phyloP scores from a whole-genome alignment of 2,797 vertebrate genomes.

The Chiloscyllium punctatum region DNA sequence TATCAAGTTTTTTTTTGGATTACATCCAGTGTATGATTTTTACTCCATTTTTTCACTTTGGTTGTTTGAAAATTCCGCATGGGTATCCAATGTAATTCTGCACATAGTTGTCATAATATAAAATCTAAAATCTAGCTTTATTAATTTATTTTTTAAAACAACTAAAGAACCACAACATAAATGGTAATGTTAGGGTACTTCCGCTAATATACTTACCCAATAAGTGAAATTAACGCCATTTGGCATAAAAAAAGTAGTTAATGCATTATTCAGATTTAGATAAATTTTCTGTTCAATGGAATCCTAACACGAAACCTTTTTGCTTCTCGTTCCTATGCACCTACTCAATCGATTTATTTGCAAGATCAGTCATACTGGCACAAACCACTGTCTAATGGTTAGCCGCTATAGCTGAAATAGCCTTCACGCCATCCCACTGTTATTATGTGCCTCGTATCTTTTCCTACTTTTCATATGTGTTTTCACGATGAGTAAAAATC shows the following conservation, averaged over 20 bases:
- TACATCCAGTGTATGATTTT: neutral
- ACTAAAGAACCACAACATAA: neutral
- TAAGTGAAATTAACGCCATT: neutral
- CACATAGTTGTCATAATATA: neutral
- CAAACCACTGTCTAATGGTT: neutral
- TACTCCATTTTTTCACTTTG: neutral
- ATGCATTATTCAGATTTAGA: neutral
- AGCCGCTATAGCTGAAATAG: neutral
- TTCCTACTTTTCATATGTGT: neutral
- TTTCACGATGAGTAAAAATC: slow-evolving; percentile 19
- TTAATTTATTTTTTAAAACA: neutral
- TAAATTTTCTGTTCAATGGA: slow-evolving; percentile 9
- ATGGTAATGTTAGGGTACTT: neutral
- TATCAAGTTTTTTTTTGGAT: neutral
- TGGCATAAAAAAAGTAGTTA: neutral
- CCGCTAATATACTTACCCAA: neutral
- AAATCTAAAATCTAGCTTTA: neutral
- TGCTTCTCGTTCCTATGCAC: neutral
- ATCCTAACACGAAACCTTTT: slow-evolving; percentile 1
- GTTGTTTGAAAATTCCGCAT: neutral
- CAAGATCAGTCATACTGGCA: slow-evolving; percentile 3
- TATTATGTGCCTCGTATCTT: neutral
- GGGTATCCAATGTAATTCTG: neutral
- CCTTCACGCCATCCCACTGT: neutral
- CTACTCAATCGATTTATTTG: neutral